phyloP scores from a whole-genome alignment of 2,797 vertebrate species.

The Pantherophis alleghaniensis region DNA sequence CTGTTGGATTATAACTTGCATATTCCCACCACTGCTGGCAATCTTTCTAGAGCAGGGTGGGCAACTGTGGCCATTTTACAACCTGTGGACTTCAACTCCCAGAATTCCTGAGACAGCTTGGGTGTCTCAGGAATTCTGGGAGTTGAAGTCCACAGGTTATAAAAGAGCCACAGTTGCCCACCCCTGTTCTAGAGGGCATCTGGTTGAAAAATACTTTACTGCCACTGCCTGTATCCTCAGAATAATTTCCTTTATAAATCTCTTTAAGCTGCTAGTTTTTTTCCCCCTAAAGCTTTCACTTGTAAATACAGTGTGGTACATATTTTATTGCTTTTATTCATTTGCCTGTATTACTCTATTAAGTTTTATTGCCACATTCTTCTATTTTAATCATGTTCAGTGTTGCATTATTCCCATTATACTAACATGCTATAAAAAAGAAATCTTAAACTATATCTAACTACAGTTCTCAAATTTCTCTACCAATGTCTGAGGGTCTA shows the following conservation, averaged over 20 bases:
- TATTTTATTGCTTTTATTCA: neutral
- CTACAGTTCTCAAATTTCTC: conserved; percentile 1
- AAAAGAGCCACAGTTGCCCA: too few relatives aligned
- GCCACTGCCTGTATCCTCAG: neutral
- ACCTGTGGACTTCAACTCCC: too few relatives aligned
- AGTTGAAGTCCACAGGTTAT: too few relatives aligned
- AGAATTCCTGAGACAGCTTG: too few relatives aligned
- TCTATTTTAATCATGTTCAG: neutral
- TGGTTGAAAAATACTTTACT: neutral
- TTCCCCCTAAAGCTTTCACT: neutral
- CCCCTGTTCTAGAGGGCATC: neutral
- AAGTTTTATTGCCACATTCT: neutral
- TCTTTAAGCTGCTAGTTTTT: neutral
- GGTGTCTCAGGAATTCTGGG: too few relatives aligned
- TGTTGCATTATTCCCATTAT: conserved; percentile 8
- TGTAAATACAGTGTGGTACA: neutral
- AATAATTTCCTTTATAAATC: neutral
- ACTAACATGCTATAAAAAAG: neutral
- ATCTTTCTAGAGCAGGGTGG: neutral
- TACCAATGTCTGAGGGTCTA: neutral
- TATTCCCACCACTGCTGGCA: neutral
- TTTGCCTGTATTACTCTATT: neutral
- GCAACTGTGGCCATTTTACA: too few relatives aligned
- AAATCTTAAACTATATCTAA: neutral
- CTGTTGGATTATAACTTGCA: neutral